Conservation (phyloP, 2,113 vertebrate genomes). For the Collichthys lucidus region DNA sequence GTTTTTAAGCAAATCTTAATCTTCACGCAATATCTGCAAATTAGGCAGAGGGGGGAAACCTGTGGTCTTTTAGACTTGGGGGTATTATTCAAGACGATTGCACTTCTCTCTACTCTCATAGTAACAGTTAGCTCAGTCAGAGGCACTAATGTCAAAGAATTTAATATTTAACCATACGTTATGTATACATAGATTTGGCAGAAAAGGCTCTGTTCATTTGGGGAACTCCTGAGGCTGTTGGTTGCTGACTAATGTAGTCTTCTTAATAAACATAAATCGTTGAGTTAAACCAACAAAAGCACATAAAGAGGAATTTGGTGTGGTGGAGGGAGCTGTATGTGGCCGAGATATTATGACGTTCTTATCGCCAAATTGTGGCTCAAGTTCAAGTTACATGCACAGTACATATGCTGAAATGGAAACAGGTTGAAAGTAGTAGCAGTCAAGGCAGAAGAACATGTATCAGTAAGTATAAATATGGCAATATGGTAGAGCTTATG, state of each 20-base stretch:
- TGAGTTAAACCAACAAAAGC: background rate
- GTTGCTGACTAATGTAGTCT: background rate
- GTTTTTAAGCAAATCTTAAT: conserved; percentile 1
- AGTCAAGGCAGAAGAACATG: no score
- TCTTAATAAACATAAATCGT: background rate
- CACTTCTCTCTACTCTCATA: background rate
- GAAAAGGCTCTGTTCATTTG: background rate
- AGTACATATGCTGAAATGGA: background rate
- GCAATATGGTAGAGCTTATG: no score
- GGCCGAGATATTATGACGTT: background rate
- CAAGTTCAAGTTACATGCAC: background rate
- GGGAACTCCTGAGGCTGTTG: background rate
- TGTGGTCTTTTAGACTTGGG: background rate
- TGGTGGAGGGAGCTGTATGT: background rate
- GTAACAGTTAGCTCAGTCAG: background rate
- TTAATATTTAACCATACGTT: conserved; percentile 7
- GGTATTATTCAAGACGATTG: conserved; percentile 3
- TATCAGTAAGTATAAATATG: no score
- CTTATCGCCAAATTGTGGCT: background rate
- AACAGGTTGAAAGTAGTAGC: no score
- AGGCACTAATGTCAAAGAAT: background rate
- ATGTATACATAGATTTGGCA: background rate
- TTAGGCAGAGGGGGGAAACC: conserved; percentile 4
- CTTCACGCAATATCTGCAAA: background rate
- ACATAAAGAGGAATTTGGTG: background rate